A percentile compares a stretch with the other conserved stretches of the same genome.
These are phyloP conservation scores for Crocidura indochinensis DNA, from an alignment of 2,797 vertebrate genomes.

Conservation along the genomic window DNA sequence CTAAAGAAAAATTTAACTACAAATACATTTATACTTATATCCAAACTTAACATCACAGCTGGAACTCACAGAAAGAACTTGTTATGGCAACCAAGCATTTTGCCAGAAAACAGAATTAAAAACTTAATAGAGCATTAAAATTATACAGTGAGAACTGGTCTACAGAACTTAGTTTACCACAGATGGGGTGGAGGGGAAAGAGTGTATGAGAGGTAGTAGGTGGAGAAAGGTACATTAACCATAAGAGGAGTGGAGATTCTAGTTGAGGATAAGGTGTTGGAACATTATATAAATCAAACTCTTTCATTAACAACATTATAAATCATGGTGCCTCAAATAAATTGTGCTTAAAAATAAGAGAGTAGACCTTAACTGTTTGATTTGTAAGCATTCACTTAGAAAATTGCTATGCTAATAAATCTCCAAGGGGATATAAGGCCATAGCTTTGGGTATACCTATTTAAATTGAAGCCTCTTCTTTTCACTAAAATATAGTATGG, in stretches of 20 bases:
- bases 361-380: neutral
- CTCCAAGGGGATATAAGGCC: neutral
- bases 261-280: too few relatives aligned
- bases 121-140: neutral
- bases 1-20: too few relatives aligned
- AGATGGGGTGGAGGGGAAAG: too few relatives aligned
- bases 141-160: neutral
- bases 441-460: neutral
- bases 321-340: too few relatives aligned
- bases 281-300: too few relatives aligned
- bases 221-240: too few relatives aligned
- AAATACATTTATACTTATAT: neutral
- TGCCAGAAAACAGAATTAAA: slow-evolving; percentile 38
- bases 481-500: neutral
- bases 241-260: neutral
- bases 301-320: too few relatives aligned
- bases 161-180: too few relatives aligned
- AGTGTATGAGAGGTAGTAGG: too few relatives aligned
- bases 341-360: too few relatives aligned
- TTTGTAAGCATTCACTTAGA: slow-evolving; percentile 4
- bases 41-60: neutral
- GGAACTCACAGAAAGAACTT: neutral
- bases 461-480: neutral
- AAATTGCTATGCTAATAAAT: neutral
- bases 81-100: neutral